A percentile compares a stretch with the other conserved stretches of the same genome.
Conservation (phyloP, 1,140 invertebrate genomes). For the Magallana gigas region DNA sequence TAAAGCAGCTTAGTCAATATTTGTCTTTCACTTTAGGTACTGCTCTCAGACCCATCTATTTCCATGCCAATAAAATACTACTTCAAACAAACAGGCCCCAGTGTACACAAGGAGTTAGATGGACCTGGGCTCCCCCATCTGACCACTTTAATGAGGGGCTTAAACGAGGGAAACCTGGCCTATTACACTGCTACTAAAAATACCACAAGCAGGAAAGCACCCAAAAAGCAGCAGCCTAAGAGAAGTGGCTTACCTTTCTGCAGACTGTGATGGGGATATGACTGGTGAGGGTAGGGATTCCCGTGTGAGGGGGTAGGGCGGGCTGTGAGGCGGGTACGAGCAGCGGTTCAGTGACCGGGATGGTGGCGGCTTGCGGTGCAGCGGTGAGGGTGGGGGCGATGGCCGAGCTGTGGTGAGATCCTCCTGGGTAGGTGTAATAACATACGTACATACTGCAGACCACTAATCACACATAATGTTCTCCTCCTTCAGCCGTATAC, state of each 20-base stretch:
- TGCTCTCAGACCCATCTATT: conserved; percentile 36
- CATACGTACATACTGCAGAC: conserved; percentile 65
- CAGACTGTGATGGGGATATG: conserved; percentile 49
- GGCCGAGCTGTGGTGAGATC: conserved; percentile 44
- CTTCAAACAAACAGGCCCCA: conserved; percentile 39
- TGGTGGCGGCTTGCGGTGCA: conserved; percentile 48
- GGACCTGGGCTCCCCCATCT: neutral
- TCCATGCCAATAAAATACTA: conserved; percentile 46
- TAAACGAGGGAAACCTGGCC: too few relatives aligned
- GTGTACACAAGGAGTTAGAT: conserved; percentile 36
- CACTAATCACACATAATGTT: conserved; percentile 47
- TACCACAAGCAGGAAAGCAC: conserved; percentile 7
- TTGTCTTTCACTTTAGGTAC: conserved; percentile 22
- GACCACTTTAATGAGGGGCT: neutral
- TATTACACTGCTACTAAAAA: conserved; percentile 11
- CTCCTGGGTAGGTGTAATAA: conserved; percentile 62
- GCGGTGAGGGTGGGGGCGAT: conserved; percentile 55
- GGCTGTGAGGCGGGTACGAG: conserved; percentile 46
- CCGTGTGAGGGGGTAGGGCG: conserved; percentile 41
- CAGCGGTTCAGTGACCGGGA: conserved; percentile 51
- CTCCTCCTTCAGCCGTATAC: neutral
- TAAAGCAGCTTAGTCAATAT: conserved; percentile 42
- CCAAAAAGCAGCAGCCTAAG: neutral
- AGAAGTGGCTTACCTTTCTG: conserved; percentile 55
- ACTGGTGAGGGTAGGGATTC: conserved; percentile 21